Conservation (phyloP, 2,888 invertebrate species). For the Megastigmus dorsalis region DNA sequence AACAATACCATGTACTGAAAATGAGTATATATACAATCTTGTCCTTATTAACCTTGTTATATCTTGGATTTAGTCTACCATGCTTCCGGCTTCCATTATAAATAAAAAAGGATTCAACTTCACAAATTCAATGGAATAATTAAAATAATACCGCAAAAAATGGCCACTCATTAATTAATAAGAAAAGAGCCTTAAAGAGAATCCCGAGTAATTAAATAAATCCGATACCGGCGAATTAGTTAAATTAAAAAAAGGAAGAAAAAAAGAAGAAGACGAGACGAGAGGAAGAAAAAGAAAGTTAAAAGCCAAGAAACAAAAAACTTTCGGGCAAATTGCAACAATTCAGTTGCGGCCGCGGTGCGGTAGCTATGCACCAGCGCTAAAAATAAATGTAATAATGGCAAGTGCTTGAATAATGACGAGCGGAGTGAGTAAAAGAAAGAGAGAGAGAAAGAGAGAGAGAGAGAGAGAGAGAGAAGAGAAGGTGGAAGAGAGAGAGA, state of each 20-base stretch:
- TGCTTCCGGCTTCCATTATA: not conserved
- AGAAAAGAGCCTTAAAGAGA: not conserved
- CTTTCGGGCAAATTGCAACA: conserved; percentile 47
- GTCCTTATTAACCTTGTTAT: too few relatives aligned
- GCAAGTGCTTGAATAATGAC: conserved; percentile 49
- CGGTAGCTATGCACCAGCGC: too few relatives aligned
- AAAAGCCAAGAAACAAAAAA: conserved; percentile 30
- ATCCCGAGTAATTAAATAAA: conserved; percentile 42
- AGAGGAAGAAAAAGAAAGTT: not conserved
- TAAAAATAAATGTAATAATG: conserved; percentile 48
- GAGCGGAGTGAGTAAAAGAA: too few relatives aligned
- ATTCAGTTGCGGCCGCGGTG: conserved; percentile 34
- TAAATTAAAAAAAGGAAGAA: conserved; percentile 27
- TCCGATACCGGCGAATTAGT: conserved; percentile 36
- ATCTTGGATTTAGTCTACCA: too few relatives aligned
- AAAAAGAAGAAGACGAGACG: not conserved
- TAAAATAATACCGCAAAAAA: conserved; percentile 35
- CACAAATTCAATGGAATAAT: not conserved
- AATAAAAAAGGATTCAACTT: not conserved
- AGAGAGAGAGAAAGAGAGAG: not conserved
- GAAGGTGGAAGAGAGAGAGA: too few relatives aligned
- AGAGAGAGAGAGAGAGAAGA: conserved; percentile 6
- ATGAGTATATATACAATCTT: too few relatives aligned
- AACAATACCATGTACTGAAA: too few relatives aligned
- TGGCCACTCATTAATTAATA: conserved; percentile 44